These are phyloP conservation scores for Volucella inflata DNA, from an alignment of 2,888 invertebrate genomes.

Conservation along the genomic window DNA sequence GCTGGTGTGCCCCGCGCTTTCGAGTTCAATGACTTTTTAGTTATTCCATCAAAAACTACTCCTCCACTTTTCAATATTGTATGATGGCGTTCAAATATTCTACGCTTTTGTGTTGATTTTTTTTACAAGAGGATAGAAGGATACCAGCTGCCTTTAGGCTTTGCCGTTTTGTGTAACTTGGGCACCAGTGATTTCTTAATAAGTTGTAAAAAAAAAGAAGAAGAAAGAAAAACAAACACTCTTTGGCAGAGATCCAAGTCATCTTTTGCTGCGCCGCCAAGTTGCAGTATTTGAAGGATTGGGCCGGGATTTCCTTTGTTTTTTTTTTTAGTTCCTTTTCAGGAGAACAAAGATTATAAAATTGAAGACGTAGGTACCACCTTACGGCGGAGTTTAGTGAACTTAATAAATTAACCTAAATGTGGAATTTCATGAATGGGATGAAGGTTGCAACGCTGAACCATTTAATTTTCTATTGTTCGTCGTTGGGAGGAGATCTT, in stretches of 20 bases:
- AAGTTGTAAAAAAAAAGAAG: constrained; percentile 42
- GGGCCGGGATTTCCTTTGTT: not conserved
- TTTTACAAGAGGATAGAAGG: constrained; percentile 13
- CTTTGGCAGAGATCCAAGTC: constrained; percentile 67
- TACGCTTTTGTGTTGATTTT: constrained; percentile 26
- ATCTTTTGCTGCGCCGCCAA: constrained; percentile 14
- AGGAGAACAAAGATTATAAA: constrained; percentile 33
- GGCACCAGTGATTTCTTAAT: constrained; percentile 69
- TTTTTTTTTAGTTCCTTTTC: not conserved
- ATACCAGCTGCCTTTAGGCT: constrained; percentile 34
- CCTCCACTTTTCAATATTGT: constrained; percentile 61
- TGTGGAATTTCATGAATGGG: constrained; percentile 43
- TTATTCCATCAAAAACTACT: constrained; percentile 65
- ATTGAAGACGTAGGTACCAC: constrained; percentile 26
- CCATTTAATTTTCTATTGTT: constrained; percentile 27
- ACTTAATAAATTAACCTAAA: constrained; percentile 66
- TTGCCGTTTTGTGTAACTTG: constrained; percentile 60
- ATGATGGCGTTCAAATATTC: constrained; percentile 38
- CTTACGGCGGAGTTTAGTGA: constrained; percentile 34
- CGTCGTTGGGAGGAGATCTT: not conserved
- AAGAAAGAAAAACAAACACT: not conserved
- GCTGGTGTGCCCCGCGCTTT: constrained; percentile 27
- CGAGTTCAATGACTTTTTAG: constrained; percentile 66
- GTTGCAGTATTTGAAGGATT: constrained; percentile 2
- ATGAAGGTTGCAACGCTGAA: constrained; percentile 33